Evolutionary conservation across 2,888 invertebrate species (phyloP), one percentile per base, ranked within the genome.

Genomic region (Eupelmus urozonus): DNA sequence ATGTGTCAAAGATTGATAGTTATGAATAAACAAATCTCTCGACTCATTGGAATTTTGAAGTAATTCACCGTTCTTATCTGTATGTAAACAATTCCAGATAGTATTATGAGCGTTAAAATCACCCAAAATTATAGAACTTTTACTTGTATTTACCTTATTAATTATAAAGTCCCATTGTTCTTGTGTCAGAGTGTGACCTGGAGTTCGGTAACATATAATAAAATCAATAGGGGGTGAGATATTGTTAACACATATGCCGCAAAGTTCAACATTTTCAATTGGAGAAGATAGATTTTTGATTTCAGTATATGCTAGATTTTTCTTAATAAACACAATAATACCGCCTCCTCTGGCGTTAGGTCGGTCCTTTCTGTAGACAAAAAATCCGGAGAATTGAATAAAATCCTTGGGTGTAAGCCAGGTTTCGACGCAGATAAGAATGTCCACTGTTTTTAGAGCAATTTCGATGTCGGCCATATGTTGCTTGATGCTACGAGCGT

Each of bases 161-260:
- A n/a, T n/a, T n/a, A n/a, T n/a, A n/a, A n/a, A n/a, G 9, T 76
- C 16, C 77, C 76, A 80, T 66, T 77, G 16, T 0, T 7, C 4
- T 34, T 70, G 59, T 7, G 70, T 57, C 16, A 74, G 42, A 4
- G 34, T 49, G 2, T 3, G n/a, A n/a, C 65, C 69, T 13, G 78
- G 74, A 9, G 20, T 18, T 69, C 78, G 25, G 34, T 78, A 78
- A 57, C 55, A 74, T 20, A 23, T 40, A 4, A 65, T 23, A 29
- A 78, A 9, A 34, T 69, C 20, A 3, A 34, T n/a, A 1, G n/a
- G 29, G 34, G 59, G 59, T 3, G 2, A 18, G 1, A 29, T 4
- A 34, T n/a, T 59, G n/a, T 59, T 16, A 65, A 20, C 13, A 2
- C 29, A 7, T 23, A 66, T 13, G 16, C 49, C 11, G 25, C 45